These are phyloP conservation scores for Plebejus melissa DNA, from an alignment of 2,888 invertebrate species.

Conservation along the genomic window DNA sequence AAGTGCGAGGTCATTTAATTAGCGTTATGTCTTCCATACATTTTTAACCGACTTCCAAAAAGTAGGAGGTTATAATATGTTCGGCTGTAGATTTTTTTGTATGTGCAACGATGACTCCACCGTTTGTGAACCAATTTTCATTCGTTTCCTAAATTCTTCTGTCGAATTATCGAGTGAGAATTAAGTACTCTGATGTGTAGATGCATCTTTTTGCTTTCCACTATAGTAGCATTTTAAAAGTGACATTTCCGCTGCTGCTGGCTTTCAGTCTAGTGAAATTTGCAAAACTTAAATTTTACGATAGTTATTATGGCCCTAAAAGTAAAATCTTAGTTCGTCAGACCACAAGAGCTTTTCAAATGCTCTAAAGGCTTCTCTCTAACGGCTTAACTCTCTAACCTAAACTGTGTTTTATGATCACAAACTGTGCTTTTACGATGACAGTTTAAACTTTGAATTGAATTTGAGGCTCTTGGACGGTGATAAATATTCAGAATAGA, in stretches of 20 bases:
- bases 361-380: background rate
- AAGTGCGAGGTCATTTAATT: no score
- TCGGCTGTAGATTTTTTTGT: no score
- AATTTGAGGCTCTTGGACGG: background rate
- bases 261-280: background rate
- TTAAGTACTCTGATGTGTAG: no score
- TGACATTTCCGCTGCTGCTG: background rate
- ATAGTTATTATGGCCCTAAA: background rate
- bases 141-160: no score
- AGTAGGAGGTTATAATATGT: no score
- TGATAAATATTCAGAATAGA: no score
- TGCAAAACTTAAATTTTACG: background rate
- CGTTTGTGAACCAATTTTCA: no score
- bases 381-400: background rate
- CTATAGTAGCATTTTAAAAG: background rate
- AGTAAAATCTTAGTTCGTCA: background rate
- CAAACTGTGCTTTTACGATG: background rate
- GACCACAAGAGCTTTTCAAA: constrained; percentile 16
- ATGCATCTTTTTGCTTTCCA: no score
- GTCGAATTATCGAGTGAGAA: no score
- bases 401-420: background rate
- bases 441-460: background rate
- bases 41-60: no score
- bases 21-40: no score
- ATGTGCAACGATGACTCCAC: no score